Evolutionary conservation across 2,888 invertebrate species (phyloP).

Genomic region (Acrobasis suavella): DNA sequence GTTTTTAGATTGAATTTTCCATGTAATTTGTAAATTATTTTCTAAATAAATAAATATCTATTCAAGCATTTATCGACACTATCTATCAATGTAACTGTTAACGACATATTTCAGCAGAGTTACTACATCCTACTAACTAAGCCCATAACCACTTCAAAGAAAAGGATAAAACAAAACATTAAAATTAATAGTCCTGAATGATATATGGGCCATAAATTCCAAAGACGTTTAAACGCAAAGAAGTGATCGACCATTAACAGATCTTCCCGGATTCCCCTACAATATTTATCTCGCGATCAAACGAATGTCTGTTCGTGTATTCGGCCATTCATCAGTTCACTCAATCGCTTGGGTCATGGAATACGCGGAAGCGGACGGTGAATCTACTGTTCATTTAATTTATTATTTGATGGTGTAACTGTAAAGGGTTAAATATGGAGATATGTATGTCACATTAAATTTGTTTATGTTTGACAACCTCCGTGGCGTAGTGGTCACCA

Average conservation of each 20-base stretch:
- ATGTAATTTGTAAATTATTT: too few relatives aligned
- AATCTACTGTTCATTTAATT: background rate
- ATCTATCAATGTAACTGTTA: constrained; percentile 1
- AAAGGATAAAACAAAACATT: constrained; percentile 17
- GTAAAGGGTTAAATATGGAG: constrained; percentile 7
- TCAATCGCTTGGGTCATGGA: constrained; percentile 63
- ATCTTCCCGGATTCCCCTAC: constrained; percentile 64
- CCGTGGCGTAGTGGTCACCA: too few relatives aligned
- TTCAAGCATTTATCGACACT: background rate
- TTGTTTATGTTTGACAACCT: too few relatives aligned
- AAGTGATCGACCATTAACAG: constrained; percentile 40
- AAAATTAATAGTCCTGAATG: constrained; percentile 18
- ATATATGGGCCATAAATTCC: constrained; percentile 18
- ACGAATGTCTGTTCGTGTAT: constrained; percentile 51
- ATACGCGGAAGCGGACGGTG: constrained; percentile 54
- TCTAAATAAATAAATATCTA: too few relatives aligned
- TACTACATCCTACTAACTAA: background rate
- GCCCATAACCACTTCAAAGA: constrained; percentile 15
- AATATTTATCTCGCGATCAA: constrained; percentile 75
- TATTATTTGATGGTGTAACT: background rate
- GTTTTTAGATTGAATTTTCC: too few relatives aligned
- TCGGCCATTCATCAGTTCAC: constrained; percentile 65
- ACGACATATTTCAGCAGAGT: background rate
- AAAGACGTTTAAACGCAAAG: constrained; percentile 27
- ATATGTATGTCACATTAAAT: background rate